Evolutionary conservation across 1,140 invertebrate genomes (phyloP).

Genomic region (Hyphantria cunea): DNA sequence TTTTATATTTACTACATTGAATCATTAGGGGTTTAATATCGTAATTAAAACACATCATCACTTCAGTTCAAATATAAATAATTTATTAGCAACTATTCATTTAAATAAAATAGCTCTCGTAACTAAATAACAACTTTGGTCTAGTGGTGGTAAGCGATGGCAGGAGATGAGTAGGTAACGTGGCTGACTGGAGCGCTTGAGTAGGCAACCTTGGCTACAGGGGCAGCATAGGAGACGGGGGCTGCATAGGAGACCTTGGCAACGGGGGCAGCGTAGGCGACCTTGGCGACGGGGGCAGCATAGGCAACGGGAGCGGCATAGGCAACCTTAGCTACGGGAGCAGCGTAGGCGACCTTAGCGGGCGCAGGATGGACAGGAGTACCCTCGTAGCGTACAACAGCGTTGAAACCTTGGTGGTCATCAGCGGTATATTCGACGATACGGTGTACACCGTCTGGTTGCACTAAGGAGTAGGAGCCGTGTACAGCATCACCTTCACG

Average conservation of each 20-base stretch:
- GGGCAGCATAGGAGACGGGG: slow-evolving; percentile 36
- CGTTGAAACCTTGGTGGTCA: slow-evolving; percentile 44
- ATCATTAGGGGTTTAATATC: no score
- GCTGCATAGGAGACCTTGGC: slow-evolving; percentile 41
- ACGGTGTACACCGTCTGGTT: slow-evolving; percentile 81
- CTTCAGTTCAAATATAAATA: no score
- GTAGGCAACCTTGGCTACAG: slow-evolving; percentile 42
- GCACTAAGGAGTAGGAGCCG: slow-evolving; percentile 83
- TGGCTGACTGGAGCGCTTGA: slow-evolving; percentile 20
- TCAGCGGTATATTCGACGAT: slow-evolving; percentile 83
- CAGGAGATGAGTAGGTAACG: slow-evolving; percentile 40
- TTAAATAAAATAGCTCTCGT: not conserved
- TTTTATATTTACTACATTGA: no score
- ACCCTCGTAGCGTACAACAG: slow-evolving; percentile 45
- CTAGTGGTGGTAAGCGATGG: not conserved
- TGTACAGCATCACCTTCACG: slow-evolving; percentile 83
- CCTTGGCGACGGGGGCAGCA: slow-evolving; percentile 4
- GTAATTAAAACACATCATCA: no score
- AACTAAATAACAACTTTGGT: not conserved
- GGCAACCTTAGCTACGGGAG: slow-evolving; percentile 34
- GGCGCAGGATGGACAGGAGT: slow-evolving; percentile 31
- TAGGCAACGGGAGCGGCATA: slow-evolving; percentile 36
- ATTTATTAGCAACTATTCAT: no score
- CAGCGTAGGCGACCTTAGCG: slow-evolving; percentile 38
- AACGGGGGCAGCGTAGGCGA: slow-evolving; percentile 30